Percentiles rank a stretch among this genome's conserved stretches.
These are phyloP conservation scores for Alligator mississippiensis DNA, from an alignment of 2,113 vertebrate genomes.

Conservation along the genomic window DNA sequence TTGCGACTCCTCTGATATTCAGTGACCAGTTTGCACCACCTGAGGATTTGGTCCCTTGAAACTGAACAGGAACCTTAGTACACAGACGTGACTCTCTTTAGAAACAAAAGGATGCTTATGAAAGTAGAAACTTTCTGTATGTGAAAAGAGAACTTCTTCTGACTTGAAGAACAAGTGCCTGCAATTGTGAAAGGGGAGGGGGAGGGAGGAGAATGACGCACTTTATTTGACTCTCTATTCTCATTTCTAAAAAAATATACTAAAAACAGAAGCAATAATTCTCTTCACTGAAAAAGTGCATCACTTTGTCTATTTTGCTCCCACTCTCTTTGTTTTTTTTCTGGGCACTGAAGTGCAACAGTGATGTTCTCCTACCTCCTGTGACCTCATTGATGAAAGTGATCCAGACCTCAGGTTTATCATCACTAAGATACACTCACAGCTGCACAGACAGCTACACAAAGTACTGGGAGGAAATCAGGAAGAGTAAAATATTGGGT, in stretches of 20 bases:
- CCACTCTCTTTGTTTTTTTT: neutral
- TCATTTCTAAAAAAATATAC: neutral
- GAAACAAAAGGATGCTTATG: neutral
- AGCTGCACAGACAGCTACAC: neutral
- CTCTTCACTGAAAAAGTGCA: neutral
- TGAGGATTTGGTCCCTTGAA: neutral
- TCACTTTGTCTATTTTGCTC: too few relatives aligned
- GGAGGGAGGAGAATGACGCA: neutral
- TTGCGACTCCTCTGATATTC: slow-evolving; percentile 2
- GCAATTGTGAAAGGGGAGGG: neutral
- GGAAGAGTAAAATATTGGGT: neutral
- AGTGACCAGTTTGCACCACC: neutral
- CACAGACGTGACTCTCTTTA: neutral
- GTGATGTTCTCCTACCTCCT: neutral
- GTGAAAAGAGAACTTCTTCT: neutral
- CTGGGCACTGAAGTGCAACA: neutral
- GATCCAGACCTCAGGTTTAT: neutral
- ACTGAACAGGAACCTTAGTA: neutral
- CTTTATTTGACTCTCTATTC: neutral
- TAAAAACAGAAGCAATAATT: neutral
- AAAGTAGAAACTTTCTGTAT: neutral
- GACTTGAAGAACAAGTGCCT: neutral
- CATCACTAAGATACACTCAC: neutral
- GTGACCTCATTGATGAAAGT: neutral
- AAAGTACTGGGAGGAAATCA: neutral